Conservation (phyloP, 2,888 invertebrate species). For the Quadroppia sp. region DNA sequence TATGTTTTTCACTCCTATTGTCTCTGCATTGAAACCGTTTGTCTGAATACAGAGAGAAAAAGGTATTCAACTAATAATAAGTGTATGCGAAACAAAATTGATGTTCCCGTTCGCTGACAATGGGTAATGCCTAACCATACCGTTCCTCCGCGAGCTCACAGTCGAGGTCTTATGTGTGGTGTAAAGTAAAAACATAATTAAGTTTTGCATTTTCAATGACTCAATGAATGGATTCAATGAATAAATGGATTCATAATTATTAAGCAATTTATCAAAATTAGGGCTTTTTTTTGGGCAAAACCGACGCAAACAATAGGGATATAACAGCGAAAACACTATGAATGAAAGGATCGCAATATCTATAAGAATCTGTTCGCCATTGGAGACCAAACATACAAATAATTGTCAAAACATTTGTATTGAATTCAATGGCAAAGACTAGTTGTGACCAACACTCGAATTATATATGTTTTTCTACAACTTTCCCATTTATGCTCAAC, state of each 20-base stretch:
- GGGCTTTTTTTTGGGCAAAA: neutral
- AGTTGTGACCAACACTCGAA: neutral
- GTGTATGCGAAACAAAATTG: no score
- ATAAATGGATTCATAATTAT: slow-evolving; percentile 8
- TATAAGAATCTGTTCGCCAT: neutral
- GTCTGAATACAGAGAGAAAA: no score
- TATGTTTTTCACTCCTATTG: no score
- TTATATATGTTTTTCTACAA: neutral
- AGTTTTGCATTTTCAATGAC: slow-evolving; percentile 1
- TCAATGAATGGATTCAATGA: neutral
- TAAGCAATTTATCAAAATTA: slow-evolving; percentile 13
- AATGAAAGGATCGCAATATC: no score
- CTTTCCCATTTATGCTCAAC: neutral
- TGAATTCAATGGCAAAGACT: neutral
- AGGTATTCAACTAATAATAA: no score
- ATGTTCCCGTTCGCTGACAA: no score
- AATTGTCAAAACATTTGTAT: slow-evolving; percentile 2
- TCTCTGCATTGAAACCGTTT: no score
- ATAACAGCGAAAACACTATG: neutral
- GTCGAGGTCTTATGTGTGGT: no score
- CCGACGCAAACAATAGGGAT: neutral
- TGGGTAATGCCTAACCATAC: no score
- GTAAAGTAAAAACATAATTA: neutral
- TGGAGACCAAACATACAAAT: slow-evolving; percentile 20
- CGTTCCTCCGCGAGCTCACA: no score